Percentiles rank a stretch among this genome's conserved stretches.
Evolutionary conservation across 1,140 invertebrate species (phyloP).

Genomic region (Amphibalanus amphitrite): DNA sequence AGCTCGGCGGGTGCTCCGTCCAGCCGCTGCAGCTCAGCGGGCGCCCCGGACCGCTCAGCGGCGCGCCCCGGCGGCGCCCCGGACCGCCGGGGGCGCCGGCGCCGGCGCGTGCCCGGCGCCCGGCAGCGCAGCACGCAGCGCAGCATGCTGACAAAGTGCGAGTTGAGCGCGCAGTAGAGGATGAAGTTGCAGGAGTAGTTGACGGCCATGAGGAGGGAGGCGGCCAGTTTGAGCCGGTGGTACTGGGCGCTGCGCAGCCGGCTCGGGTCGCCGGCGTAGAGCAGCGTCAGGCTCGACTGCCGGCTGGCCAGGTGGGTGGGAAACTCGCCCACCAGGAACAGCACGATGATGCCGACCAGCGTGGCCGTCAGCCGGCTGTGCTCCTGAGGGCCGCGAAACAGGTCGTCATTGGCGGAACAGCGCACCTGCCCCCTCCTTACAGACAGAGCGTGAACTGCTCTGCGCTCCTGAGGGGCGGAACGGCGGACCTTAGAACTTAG

Average conservation of each 20-base stretch:
- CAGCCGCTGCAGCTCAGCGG: too few relatives aligned
- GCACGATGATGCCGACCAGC: constrained; percentile 15
- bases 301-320: constrained; percentile 13
- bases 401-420: too few relatives aligned
- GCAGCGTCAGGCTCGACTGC: constrained; percentile 8
- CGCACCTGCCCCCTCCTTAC: too few relatives aligned
- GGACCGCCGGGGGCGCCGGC: too few relatives aligned
- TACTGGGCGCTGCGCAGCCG: neutral
- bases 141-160: constrained; percentile 10
- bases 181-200: constrained; percentile 17
- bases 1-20: too few relatives aligned
- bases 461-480: too few relatives aligned
- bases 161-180: constrained; percentile 14
- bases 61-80: too few relatives aligned
- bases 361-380: constrained; percentile 13
- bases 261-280: neutral
- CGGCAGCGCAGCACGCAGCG: neutral
- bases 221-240: constrained; percentile 11
- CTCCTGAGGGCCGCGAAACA: too few relatives aligned
- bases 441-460: too few relatives aligned
- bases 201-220: constrained; percentile 14
- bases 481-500: too few relatives aligned
- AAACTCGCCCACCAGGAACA: constrained; percentile 13
- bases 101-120: too few relatives aligned
- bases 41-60: too few relatives aligned